Evolutionary conservation across 1,140 invertebrate genomes (phyloP), one percentile per base, ranked within the genome.

Genomic region (Drosophila ercepeae): DNA sequence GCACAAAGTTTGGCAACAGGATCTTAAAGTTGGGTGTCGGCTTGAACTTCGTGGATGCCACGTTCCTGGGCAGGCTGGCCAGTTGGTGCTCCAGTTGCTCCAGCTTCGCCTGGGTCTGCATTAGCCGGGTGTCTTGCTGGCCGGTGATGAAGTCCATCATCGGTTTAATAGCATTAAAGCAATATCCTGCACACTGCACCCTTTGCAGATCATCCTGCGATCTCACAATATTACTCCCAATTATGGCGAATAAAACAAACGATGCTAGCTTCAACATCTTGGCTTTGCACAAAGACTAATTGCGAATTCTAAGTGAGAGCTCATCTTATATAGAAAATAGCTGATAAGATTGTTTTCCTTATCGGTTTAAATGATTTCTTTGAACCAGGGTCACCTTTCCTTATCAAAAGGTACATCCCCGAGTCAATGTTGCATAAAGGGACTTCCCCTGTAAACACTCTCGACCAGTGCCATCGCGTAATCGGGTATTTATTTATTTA

Each of bases 161-260:
- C 1, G 51, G 51, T 4, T 42, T 41, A 1, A 25, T n/a, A 19
- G 21, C 21, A 53, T 42, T 42, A 8, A 42, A 42, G 21, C 51
- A 53, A 14, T 53, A 53, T 42, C 51, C 51, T 18, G 19, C 51
- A 8, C 51, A 53, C 21, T 53, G 51, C 9, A 3, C 23, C 8
- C 7, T 3, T 21, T n/a, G 14, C 5, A 23, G 36, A 25, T 25
- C 7, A 19, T 21, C 36, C 14, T 39, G n/a, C 5, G 13, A 39
- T 16, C 36, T 7, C 4, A 4, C n/a, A 4, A 39, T 9, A 6
- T 16, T 4, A 8, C 36, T 14, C 13, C 13, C 36, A 5, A 39
- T 14, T 16, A 16, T 8, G 1, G 14, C n/a, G 7, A 39, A 16
- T 39, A 39, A 5, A 14, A 39, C 8, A 16, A 16, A 39, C n/a